Evolutionary conservation across 2,888 invertebrate species (phyloP).

Genomic region (Rotaria macrura): DNA sequence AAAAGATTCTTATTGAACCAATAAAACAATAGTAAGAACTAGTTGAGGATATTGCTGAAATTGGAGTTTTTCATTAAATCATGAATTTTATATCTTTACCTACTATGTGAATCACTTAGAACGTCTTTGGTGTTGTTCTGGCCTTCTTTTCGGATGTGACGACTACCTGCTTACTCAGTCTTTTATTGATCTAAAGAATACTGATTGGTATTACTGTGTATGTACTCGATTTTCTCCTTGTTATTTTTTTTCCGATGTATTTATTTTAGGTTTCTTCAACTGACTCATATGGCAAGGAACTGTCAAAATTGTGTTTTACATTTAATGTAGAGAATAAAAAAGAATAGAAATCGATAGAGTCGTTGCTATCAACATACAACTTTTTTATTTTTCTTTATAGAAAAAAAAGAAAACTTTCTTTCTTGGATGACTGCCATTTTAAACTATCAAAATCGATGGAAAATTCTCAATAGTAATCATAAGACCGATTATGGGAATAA

Average conservation of each 20-base stretch:
- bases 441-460: too few relatives aligned
- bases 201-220: background rate
- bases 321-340: background rate
- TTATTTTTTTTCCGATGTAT: background rate
- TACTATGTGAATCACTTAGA: background rate
- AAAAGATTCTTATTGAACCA: too few relatives aligned
- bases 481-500: too few relatives aligned
- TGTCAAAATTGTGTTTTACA: background rate
- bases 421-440: too few relatives aligned
- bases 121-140: background rate
- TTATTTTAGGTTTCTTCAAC: background rate
- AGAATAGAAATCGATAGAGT: background rate
- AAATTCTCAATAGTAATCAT: too few relatives aligned
- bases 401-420: background rate
- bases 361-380: background rate
- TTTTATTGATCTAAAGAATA: background rate
- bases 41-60: too few relatives aligned
- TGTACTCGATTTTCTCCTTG: background rate
- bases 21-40: too few relatives aligned
- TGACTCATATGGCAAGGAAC: background rate
- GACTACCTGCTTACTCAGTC: background rate
- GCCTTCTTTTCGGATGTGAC: background rate
- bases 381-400: background rate
- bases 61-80: too few relatives aligned
- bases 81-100: background rate